Conservation (phyloP, 2,113 vertebrate species). For the Melanostigma gelatinosum region DNA sequence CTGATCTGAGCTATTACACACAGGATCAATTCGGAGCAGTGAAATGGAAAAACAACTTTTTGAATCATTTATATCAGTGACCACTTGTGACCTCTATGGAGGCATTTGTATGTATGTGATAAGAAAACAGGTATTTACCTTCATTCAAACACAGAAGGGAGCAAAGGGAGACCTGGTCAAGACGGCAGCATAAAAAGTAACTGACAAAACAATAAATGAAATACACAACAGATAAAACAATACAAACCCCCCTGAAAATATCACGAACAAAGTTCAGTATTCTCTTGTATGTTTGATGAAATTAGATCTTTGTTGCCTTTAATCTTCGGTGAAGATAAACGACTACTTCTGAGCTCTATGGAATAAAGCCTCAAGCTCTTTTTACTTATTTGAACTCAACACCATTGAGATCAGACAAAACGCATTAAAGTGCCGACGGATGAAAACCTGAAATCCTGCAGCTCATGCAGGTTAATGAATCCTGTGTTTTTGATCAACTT, state of each 20-base stretch:
- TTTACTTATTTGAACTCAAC: background rate
- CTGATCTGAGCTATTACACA: background rate
- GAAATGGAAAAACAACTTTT: background rate
- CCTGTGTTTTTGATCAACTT: slow-evolving; percentile 1
- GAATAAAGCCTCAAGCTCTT: background rate
- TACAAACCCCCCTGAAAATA: background rate
- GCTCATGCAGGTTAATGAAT: background rate
- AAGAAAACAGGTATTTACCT: background rate
- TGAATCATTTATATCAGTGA: background rate
- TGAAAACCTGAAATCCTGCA: background rate
- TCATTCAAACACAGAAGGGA: background rate
- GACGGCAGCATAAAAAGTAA: background rate
- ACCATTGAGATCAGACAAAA: background rate
- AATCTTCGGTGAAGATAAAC: background rate
- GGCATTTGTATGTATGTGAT: background rate
- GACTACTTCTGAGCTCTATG: background rate
- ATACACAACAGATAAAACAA: background rate
- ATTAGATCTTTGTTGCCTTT: background rate
- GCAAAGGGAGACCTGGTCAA: background rate
- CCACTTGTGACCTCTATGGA: background rate
- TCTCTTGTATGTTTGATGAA: background rate
- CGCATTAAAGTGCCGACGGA: background rate
- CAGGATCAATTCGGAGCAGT: background rate
- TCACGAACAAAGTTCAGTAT: background rate
- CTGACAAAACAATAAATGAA: background rate